Conservation (phyloP, 1,140 invertebrate genomes). For the Triops longicaudatus region DNA sequence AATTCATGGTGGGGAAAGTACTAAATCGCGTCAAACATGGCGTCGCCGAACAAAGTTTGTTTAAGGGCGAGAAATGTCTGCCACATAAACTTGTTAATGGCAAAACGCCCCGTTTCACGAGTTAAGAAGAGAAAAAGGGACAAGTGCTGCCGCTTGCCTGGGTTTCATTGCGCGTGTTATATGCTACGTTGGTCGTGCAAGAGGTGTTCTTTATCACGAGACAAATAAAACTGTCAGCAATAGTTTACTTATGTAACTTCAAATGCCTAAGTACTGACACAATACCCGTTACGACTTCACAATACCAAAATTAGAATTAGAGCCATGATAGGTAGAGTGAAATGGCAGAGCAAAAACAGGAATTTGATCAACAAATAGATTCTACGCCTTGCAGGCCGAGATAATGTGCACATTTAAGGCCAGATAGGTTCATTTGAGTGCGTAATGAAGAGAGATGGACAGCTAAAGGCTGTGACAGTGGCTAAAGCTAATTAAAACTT, state of each 20-base stretch:
- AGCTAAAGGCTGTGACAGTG: no score
- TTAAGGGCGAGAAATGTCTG: background rate
- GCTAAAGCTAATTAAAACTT: no score
- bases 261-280: no score
- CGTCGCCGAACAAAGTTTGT: background rate
- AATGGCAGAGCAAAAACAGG: no score
- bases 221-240: background rate
- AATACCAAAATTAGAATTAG: no score
- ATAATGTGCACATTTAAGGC: no score
- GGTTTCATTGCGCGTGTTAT: background rate
- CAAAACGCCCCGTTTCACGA: background rate
- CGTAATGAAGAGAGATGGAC: no score
- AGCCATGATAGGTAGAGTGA: no score
- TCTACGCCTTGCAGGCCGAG: no score
- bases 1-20: background rate
- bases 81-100: conserved; percentile 12
- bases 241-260: background rate
- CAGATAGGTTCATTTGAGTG: no score
- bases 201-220: background rate
- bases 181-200: background rate
- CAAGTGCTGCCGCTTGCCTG: background rate
- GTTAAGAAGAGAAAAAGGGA: background rate
- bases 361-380: no score
- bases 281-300: no score
- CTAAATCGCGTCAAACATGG: background rate